Evolutionary conservation across 2,797 vertebrate genomes (phyloP).

Genomic region (Micrastur ruficollis): DNA sequence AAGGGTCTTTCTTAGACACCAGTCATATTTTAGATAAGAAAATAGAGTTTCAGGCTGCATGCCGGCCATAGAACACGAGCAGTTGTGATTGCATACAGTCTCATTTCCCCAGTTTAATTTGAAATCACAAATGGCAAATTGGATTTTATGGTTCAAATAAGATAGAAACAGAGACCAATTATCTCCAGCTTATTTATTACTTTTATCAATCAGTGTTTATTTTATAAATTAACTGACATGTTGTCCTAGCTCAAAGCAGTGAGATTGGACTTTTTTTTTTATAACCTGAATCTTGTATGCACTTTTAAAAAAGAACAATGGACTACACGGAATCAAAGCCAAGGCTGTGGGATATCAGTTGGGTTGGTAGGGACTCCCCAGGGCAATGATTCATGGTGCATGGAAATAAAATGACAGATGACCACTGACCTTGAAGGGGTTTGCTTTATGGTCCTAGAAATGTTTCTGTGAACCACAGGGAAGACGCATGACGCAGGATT

Average conservation of each 20-base stretch:
- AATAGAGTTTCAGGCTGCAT: slow-evolving; percentile 34
- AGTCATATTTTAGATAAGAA: slow-evolving; percentile 57
- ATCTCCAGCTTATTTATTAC: slow-evolving; percentile 68
- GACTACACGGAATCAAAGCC: not conserved
- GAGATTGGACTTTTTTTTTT: not conserved
- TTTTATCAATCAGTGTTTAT: slow-evolving; percentile 57
- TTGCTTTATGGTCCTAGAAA: not conserved
- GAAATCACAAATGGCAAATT: slow-evolving; percentile 71
- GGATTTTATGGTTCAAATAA: slow-evolving; percentile 70
- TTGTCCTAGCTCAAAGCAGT: not conserved
- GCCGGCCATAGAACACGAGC: not conserved
- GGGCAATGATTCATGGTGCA: not conserved
- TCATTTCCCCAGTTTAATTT: slow-evolving; percentile 42
- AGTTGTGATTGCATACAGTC: not conserved
- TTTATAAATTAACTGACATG: slow-evolving; percentile 62
- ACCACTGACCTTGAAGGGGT: not conserved
- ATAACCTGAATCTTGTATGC: not conserved
- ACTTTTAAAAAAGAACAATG: not conserved
- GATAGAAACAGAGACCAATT: slow-evolving; percentile 75
- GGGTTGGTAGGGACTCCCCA: not conserved
- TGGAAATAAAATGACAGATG: not conserved
- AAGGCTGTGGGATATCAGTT: not conserved
- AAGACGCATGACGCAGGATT: not conserved
- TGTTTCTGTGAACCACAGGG: not conserved
- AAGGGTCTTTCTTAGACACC: slow-evolving; percentile 16